A percentile compares a stretch with the other conserved stretches of the same genome.
These are phyloP conservation scores for Protodeltote pygarga DNA, from an alignment of 2,888 invertebrate species.

Conservation along the genomic window DNA sequence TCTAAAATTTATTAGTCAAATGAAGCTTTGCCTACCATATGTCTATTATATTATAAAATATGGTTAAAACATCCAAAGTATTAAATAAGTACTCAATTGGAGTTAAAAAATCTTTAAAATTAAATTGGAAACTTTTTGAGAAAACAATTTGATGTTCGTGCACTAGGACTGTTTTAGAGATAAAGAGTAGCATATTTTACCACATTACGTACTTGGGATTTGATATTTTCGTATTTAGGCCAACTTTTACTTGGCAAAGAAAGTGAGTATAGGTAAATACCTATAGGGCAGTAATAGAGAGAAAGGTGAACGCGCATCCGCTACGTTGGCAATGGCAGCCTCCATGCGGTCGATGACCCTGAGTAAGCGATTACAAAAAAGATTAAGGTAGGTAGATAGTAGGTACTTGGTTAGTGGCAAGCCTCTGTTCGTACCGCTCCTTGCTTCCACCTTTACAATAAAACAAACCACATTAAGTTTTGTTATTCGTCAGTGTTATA, in stretches of 20 bases:
- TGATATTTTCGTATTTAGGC: constrained; percentile 6
- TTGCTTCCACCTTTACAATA: constrained; percentile 9
- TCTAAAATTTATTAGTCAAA: too few species aligned
- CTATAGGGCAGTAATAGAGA: constrained; percentile 74
- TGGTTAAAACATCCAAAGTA: too few species aligned
- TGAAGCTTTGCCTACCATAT: too few species aligned
- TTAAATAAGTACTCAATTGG: too few species aligned
- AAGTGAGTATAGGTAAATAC: constrained; percentile 59
- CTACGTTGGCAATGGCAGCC: constrained; percentile 76
- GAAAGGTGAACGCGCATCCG: constrained; percentile 79
- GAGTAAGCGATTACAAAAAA: constrained; percentile 80
- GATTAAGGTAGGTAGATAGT: constrained; percentile 70
- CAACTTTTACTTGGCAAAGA: constrained; percentile 55
- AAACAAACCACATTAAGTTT: constrained; percentile 7
- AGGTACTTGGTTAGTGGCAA: constrained; percentile 50
- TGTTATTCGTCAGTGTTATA: too few species aligned
- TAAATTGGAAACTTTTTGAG: too few species aligned
- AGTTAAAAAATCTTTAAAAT: too few species aligned
- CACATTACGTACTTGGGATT: background rate
- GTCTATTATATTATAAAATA: too few species aligned
- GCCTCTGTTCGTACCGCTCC: constrained; percentile 4
- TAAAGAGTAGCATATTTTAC: too few species aligned
- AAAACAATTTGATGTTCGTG: too few species aligned
- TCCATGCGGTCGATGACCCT: constrained; percentile 82
- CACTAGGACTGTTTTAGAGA: too few species aligned